Evolutionary conservation across 2,113 vertebrate genomes (phyloP), one percentile per base, ranked within the genome.

Genomic region (Xyrauchen texanus): DNA sequence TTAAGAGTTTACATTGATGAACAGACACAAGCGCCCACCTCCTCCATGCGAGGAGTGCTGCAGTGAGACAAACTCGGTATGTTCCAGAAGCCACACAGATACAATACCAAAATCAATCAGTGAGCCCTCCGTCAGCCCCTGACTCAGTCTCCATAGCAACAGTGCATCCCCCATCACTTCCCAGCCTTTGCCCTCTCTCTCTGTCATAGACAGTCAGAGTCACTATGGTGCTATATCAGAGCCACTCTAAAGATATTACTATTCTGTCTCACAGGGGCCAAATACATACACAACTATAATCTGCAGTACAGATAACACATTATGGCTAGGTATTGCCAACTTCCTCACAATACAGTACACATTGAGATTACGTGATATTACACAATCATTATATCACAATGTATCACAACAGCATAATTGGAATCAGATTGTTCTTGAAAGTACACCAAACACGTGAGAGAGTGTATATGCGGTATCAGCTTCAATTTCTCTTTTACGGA

Each of bases 131-230:
- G 44, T 75, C 78, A 63, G 61, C 72, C 79, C 65, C 57, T 16
- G 21, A 57, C 62, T 46, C 13, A 10, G 81, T 85, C 60, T 82
- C 84, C 84, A 82, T 85, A 51, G 84, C 78, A 85, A 85, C 84
- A 45, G 45, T 42, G 58, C 83, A 73, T 34, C 47, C 51, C 70
- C 63, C 16, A 42, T 34, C 63, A 53, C 61, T 57, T 62, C 55
- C 8, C 16, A 42, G 15, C 53, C 34, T 66, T 62, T 51, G 11
- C 65, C 16, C 4, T 83, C 65, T 46, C 34, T 45, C 57, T 68
- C 57, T 62, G 55, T 63, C 51, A 51, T 42, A 68, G 62, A 63
- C n/a, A 15, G 63, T 55, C 12, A 71, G 75, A 62, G 11, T 34
- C 15, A 62, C 61, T 57, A n/a, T 8, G 12, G n/a, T 47, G 60